Evolutionary conservation across 2,888 invertebrate genomes (phyloP).

Genomic region (Drosophila lutescens): DNA sequence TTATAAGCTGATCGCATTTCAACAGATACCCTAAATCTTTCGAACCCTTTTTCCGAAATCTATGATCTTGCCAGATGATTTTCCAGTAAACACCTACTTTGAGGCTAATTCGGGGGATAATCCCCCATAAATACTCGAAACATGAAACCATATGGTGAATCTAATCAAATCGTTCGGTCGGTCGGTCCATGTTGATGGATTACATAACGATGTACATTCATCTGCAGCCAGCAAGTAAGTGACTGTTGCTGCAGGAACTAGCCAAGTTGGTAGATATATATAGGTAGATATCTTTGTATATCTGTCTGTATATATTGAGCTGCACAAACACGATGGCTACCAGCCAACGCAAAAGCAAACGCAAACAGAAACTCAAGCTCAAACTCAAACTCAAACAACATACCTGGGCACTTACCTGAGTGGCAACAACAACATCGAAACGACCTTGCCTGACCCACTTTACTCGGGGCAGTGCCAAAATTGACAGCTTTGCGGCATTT

Average conservation of each 20-base stretch:
- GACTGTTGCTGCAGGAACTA: slow-evolving; percentile 37
- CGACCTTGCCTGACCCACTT: slow-evolving; percentile 84
- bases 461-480: slow-evolving; percentile 68
- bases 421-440: slow-evolving; percentile 59
- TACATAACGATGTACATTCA: slow-evolving; percentile 38
- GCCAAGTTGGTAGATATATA: slow-evolving; percentile 15
- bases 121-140: slow-evolving; percentile 22
- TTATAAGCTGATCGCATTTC: not conserved
- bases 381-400: slow-evolving; percentile 14
- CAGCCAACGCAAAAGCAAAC: slow-evolving; percentile 37
- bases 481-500: slow-evolving; percentile 75
- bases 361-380: slow-evolving; percentile 23
- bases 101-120: slow-evolving; percentile 26
- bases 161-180: slow-evolving; percentile 35
- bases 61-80: slow-evolving; percentile 21
- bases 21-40: not conserved
- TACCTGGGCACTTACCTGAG: slow-evolving; percentile 30
- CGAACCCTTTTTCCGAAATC: not conserved
- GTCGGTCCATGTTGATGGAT: slow-evolving; percentile 34
- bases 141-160: slow-evolving; percentile 37
- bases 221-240: slow-evolving; percentile 32
- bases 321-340: slow-evolving; percentile 35
- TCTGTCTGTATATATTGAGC: slow-evolving; percentile 2
- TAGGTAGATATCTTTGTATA: not conserved
- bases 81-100: slow-evolving; percentile 17